phyloP scores from a whole-genome alignment of 2,797 vertebrate species.

The Acrossocheilus wenchowensis region DNA sequence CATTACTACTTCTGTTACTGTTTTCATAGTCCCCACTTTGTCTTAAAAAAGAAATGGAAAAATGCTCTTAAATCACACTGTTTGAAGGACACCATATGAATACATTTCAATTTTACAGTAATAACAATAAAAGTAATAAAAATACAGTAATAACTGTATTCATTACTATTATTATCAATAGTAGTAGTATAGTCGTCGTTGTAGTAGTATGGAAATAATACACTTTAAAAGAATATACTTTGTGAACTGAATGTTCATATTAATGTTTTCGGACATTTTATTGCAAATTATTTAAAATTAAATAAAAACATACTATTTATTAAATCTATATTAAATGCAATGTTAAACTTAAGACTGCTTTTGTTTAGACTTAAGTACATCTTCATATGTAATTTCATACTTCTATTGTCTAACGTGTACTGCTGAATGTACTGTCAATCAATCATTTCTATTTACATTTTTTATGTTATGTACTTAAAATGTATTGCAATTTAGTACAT shows the following conservation, averaged over 20 bases:
- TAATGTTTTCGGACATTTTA: not conserved
- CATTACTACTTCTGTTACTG: not conserved
- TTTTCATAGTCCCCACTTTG: too few relatives aligned
- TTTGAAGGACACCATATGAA: not conserved
- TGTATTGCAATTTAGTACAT: too few relatives aligned
- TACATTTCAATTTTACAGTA: not conserved
- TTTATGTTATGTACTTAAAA: not conserved
- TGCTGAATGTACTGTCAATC: not conserved
- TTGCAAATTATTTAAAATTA: not conserved
- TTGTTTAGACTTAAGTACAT: not conserved
- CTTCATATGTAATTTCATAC: not conserved
- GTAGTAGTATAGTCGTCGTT: too few relatives aligned
- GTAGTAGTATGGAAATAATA: not conserved
- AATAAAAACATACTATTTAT: not conserved
- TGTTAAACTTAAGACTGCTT: not conserved
- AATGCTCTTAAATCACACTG: not conserved
- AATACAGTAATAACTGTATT: too few relatives aligned
- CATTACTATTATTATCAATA: too few relatives aligned
- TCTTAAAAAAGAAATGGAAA: not conserved
- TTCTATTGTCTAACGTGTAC: not conserved
- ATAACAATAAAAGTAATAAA: not conserved
- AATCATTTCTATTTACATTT: not conserved
- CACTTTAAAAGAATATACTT: not conserved
- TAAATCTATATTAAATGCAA: not conserved
- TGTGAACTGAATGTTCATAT: not conserved